These are phyloP conservation scores for Andrena haemorrhoa DNA, from an alignment of 2,888 invertebrate genomes.

Conservation along the genomic window DNA sequence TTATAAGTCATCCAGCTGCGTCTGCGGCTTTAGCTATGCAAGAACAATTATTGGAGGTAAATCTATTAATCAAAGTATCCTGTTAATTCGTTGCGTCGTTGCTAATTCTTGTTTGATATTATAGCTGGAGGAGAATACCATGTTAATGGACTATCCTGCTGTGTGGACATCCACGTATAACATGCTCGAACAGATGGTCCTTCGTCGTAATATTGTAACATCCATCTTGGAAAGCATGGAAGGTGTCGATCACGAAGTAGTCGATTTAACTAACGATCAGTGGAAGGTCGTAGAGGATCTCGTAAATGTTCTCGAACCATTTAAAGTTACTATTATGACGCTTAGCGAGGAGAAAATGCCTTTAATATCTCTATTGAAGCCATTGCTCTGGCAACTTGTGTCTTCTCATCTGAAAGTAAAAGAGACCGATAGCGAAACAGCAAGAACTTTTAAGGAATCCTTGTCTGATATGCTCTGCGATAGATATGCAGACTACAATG, in stretches of 20 bases:
- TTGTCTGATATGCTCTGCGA: constrained; percentile 83
- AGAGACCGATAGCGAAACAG: constrained; percentile 81
- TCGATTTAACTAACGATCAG: constrained; percentile 82
- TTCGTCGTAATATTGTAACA: constrained; percentile 80
- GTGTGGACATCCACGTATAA: constrained; percentile 85
- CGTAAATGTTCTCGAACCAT: constrained; percentile 84
- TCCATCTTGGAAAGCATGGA: constrained; percentile 82
- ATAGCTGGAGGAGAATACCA: constrained; percentile 80
- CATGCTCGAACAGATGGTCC: constrained; percentile 84
- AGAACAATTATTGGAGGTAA: constrained; percentile 82
- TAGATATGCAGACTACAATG: constrained; percentile 82
- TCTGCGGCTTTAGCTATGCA: constrained; percentile 81
- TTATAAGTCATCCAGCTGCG: constrained; percentile 81
- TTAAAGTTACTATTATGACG: constrained; percentile 85
- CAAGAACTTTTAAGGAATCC: constrained; percentile 82
- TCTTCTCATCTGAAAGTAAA: constrained; percentile 85
- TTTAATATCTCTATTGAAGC: constrained; percentile 85
- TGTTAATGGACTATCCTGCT: constrained; percentile 82
- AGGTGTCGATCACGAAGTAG: constrained; percentile 79
- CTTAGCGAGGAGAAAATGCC: constrained; percentile 86
- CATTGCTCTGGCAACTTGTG: constrained; percentile 85
- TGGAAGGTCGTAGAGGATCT: constrained; percentile 85
- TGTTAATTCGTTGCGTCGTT: neutral
- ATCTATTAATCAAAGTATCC: neutral
- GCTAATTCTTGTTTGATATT: neutral